Base-by-base conservation (phyloP, 2,113 vertebrate species). In the Bujurquina vittata region DNA sequence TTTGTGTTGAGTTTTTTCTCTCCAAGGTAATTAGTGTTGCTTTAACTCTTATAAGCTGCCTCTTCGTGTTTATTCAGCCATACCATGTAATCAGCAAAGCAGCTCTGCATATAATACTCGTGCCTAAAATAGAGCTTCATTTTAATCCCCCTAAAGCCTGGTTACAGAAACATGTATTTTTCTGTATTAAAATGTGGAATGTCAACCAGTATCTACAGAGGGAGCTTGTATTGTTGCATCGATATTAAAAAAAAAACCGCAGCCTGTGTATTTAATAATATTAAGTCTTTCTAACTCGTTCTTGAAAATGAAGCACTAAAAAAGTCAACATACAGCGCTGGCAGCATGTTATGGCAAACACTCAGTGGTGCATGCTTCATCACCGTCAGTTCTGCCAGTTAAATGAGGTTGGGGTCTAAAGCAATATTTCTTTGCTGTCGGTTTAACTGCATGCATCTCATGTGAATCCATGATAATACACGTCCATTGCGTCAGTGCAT, bases 391-490 rank as follows among this genome's bases (percentile, higher is more conserved):
- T 60, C 73, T 75, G 37, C n/a, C 14, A 7, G 80, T 57, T 43
- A 62, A 67, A 81, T 83, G 60, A 57, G 63, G 61, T 84, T 60
- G 56, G 63, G 49, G 43, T 84, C 74, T 56, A 52, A 62, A 84
- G 72, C 59, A 43, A 54, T 65, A 56, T 78, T 79, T 85, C 33
- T 52, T 26, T 75, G 69, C 5, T 1, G 58, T 75, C 56, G 75
- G 58, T 84, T 85, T 67, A 81, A 85, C 75, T 56, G 40, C 80
- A 75, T 26, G 43, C 14, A 18, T 88, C 59, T 52, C 77, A 40
- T 85, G 63, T 75, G 76, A 86, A 75, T 79, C 61, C 26, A 58
- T 73, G 76, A 77, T 83, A 62, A 88, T 85, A 79, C 59, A 54
- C 77, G 52, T 73, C 61, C 81, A 79, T 65, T 56, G 63, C 65